Evolutionary conservation across 1,140 invertebrate species (phyloP).

Genomic region (Zaprionus africanus): DNA sequence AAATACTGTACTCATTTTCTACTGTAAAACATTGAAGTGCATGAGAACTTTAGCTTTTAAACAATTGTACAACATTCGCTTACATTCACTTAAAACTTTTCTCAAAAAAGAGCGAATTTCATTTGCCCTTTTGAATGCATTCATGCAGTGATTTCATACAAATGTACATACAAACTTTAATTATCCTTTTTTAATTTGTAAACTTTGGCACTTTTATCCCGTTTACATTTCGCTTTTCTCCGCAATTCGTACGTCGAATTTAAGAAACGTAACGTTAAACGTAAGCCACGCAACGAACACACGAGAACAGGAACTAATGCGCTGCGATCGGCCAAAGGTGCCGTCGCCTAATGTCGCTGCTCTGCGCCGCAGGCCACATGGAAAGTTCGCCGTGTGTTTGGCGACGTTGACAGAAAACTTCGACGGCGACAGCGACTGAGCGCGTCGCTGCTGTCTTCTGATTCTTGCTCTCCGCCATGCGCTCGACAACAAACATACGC

Average conservation of each 20-base stretch:
- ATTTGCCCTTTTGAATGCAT: too few relatives aligned
- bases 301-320: slow-evolving; percentile 21
- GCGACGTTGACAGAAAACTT: slow-evolving; percentile 16
- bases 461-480: slow-evolving; percentile 25
- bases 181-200: not conserved
- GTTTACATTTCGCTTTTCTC: slow-evolving; percentile 20
- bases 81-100: too few relatives aligned
- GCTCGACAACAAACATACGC: slow-evolving; percentile 28
- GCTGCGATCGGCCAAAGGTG: slow-evolving; percentile 78
- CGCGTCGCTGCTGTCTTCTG: slow-evolving; percentile 58
- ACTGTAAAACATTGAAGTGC: too few relatives aligned
- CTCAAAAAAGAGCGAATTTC: not conserved
- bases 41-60: too few relatives aligned
- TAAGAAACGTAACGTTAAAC: not conserved
- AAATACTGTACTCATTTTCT: too few relatives aligned
- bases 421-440: slow-evolving; percentile 36
- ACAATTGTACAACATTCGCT: too few relatives aligned
- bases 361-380: slow-evolving; percentile 64
- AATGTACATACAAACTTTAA: not conserved
- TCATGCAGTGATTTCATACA: not conserved
- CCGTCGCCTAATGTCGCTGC: slow-evolving; percentile 75
- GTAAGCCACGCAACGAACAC: slow-evolving; percentile 11
- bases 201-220: slow-evolving; percentile 4
- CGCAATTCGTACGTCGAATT: slow-evolving; percentile 6
- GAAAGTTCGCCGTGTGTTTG: slow-evolving; percentile 69